phyloP scores from a whole-genome alignment of 2,113 vertebrate genomes.

The Pseudorhombus dupliciocellatus region DNA sequence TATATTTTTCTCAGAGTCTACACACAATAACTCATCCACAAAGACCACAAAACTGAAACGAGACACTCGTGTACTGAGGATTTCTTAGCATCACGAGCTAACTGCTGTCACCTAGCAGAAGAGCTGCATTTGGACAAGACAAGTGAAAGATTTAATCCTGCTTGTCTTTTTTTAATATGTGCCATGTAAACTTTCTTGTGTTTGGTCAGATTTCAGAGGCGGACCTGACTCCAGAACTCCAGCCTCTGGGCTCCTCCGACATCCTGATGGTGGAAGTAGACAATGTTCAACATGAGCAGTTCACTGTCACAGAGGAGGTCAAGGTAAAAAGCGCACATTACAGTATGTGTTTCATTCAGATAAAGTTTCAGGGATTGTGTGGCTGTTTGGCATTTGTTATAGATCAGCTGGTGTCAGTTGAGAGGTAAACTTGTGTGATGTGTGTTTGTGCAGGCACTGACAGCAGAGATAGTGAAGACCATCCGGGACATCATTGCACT shows the following conservation, averaged over 20 bases:
- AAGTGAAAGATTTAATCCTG: no score
- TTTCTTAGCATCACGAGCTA: no score
- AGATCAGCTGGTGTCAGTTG: neutral
- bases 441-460: conserved; percentile 86
- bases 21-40: no score
- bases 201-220: conserved; percentile 66
- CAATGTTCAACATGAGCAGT: conserved; percentile 93
- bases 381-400: neutral
- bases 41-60: no score
- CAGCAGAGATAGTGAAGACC: conserved; percentile 98
- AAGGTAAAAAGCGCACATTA: conserved; percentile 80
- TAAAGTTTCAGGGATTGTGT: neutral
- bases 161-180: no score
- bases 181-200: neutral
- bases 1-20: no score
- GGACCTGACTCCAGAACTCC: conserved; percentile 74
- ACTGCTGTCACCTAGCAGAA: no score
- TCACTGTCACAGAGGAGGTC: conserved; percentile 95
- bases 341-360: no score
- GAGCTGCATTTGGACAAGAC: no score
- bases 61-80: no score
- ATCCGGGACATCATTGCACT: conserved; percentile 98
- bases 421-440: neutral
- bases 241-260: conserved; percentile 69
- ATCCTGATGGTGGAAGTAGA: conserved; percentile 98